Evolutionary conservation across 2,797 vertebrate genomes (phyloP).

Genomic region (Hyperoplus immaculatus): DNA sequence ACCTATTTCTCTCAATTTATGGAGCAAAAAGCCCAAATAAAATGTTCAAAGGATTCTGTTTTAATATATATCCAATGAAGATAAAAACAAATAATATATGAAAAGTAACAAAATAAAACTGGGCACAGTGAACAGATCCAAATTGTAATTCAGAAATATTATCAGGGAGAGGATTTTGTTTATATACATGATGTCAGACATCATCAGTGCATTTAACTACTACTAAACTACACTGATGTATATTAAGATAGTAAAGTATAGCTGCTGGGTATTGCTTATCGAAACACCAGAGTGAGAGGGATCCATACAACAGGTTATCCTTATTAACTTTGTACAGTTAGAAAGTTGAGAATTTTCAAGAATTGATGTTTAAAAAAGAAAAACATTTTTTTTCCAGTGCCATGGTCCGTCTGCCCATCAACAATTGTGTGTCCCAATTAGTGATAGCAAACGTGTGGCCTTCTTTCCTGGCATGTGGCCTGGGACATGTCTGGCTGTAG

Average conservation of each 20-base stretch:
- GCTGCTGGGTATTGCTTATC: neutral
- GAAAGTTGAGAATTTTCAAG: neutral
- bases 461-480: slow-evolving; percentile 65
- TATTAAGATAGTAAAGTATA: neutral
- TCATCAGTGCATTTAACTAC: neutral
- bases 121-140: too few species aligned
- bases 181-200: neutral
- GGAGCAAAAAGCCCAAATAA: neutral
- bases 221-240: neutral
- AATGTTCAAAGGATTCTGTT: neutral
- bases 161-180: neutral
- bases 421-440: neutral
- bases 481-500: slow-evolving; percentile 35
- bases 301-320: too few species aligned
- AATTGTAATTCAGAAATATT: neutral
- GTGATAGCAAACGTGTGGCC: slow-evolving; percentile 14
- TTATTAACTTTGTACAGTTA: neutral
- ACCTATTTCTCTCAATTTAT: neutral
- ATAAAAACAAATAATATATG: neutral
- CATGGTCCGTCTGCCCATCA: neutral
- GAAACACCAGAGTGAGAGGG: neutral
- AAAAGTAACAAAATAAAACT: neutral
- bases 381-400: neutral
- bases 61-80: neutral
- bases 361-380: neutral